Percentiles rank a stretch among this genome's conserved stretches.
Conservation (phyloP, 2,113 vertebrate genomes). For the Pygoscelis adeliae region DNA sequence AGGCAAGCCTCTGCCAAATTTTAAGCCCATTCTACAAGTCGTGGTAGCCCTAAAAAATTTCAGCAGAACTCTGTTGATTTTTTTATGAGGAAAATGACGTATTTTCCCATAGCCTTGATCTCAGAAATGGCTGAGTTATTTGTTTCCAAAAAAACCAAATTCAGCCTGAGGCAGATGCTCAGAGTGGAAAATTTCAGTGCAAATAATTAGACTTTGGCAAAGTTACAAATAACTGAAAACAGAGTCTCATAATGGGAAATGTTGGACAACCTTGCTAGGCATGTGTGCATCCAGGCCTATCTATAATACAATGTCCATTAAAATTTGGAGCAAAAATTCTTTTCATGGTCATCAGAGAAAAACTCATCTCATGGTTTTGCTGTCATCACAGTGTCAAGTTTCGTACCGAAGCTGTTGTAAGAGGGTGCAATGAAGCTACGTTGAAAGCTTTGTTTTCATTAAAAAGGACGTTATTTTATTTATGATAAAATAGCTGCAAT, state of each 20-base stretch:
- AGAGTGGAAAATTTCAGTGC: slow-evolving; percentile 18
- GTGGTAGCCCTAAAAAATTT: background rate
- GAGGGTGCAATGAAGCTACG: background rate
- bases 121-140: background rate
- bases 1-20: background rate
- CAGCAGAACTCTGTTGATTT: background rate
- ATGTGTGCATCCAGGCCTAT: background rate
- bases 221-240: slow-evolving; percentile 26
- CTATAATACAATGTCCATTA: background rate
- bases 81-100: background rate
- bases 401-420: background rate
- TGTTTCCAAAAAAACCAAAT: background rate
- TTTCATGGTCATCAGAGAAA: background rate
- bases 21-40: background rate
- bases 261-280: background rate
- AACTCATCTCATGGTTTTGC: background rate
- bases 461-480: background rate
- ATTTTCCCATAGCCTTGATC: background rate
- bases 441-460: background rate
- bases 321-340: background rate
- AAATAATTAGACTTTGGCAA: slow-evolving; percentile 47
- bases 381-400: background rate
- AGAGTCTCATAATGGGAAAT: background rate
- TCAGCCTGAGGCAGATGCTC: background rate
- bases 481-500: background rate